A percentile compares a stretch with the other conserved stretches of the same genome.
These are phyloP conservation scores for Morinoia aosen DNA, from an alignment of 2,888 invertebrate genomes.

Conservation along the genomic window DNA sequence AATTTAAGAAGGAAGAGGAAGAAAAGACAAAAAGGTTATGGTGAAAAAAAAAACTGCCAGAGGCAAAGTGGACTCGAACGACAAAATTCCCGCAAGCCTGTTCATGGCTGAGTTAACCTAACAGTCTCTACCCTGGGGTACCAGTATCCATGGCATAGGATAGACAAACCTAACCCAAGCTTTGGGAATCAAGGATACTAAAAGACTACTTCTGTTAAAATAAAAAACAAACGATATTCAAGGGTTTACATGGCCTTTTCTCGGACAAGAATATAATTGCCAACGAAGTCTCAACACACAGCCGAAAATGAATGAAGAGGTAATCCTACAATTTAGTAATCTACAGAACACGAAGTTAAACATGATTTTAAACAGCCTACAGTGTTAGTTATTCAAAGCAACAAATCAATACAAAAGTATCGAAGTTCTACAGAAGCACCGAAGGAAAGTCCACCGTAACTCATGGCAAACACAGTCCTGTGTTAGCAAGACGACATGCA, in stretches of 20 bases:
- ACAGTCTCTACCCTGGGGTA: too few species aligned
- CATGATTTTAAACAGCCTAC: not conserved
- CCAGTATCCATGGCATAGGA: too few species aligned
- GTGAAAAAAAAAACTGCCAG: too few species aligned
- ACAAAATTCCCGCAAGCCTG: too few species aligned
- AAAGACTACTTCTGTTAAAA: not conserved
- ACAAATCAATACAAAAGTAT: not conserved
- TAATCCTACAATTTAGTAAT: not conserved
- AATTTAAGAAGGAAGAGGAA: too few species aligned
- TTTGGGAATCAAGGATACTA: not conserved
- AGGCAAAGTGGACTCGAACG: too few species aligned
- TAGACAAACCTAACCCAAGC: too few species aligned
- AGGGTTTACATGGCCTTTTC: not conserved
- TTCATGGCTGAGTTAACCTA: too few species aligned
- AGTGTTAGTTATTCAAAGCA: not conserved
- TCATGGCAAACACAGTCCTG: not conserved
- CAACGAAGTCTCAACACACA: not conserved
- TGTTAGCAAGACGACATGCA: slow-evolving; percentile 26
- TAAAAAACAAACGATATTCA: not conserved
- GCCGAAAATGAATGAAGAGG: not conserved
- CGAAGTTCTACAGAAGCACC: slow-evolving; percentile 5
- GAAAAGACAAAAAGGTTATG: too few species aligned
- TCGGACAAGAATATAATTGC: not conserved
- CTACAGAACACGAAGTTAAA: not conserved
- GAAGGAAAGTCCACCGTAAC: not conserved